Conservation (phyloP, 2,113 vertebrate genomes). For the Brachyhypopomus gauderio region DNA sequence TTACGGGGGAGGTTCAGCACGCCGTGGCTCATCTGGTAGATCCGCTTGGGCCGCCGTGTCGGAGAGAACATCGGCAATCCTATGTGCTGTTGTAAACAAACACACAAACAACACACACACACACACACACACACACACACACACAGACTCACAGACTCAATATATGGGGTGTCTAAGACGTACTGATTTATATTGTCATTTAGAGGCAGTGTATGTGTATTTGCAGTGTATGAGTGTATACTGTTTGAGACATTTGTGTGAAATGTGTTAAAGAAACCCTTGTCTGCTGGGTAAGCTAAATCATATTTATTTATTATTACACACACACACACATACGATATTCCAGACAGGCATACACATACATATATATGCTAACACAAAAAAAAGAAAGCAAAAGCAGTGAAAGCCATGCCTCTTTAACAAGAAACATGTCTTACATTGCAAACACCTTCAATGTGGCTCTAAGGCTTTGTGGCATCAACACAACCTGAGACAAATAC, state of each 20-base stretch:
- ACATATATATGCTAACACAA: neutral
- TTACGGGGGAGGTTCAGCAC: conserved; percentile 90
- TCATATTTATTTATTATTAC: too few species aligned
- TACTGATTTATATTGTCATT: too few species aligned
- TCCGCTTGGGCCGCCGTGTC: conserved; percentile 76
- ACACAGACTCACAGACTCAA: too few species aligned
- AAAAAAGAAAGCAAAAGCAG: too few species aligned
- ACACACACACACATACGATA: too few species aligned
- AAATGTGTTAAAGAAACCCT: neutral
- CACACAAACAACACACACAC: neutral
- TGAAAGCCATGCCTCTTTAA: too few species aligned
- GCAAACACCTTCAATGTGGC: neutral
- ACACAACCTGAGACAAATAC: conserved; percentile 49
- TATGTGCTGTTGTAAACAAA: conserved; percentile 78
- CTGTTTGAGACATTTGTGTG: too few species aligned
- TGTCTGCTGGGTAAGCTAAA: neutral
- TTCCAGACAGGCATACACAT: neutral
- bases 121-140: neutral
- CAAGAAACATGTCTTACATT: too few species aligned
- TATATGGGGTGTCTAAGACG: too few species aligned
- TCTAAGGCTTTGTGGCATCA: conserved; percentile 14
- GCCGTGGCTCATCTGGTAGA: conserved; percentile 87
- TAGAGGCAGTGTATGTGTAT: too few species aligned
- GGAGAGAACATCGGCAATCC: conserved; percentile 89
- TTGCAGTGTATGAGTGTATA: too few species aligned